Conservation (phyloP, 2,888 invertebrate species). For the Phalangium opilio region DNA sequence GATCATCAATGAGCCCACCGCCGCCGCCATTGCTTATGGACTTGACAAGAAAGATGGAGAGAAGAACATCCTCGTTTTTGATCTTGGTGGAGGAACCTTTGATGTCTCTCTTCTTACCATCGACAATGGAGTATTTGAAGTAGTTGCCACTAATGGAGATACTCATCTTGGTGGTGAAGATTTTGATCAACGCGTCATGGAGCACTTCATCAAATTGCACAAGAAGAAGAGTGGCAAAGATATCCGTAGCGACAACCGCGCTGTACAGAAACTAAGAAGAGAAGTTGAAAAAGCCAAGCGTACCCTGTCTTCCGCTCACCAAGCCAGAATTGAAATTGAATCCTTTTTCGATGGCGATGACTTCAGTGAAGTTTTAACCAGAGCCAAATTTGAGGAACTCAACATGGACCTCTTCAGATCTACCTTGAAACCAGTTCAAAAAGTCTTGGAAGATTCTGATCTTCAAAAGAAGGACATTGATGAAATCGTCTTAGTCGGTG, state of each 20-base stretch:
- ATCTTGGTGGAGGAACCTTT: conserved; percentile 98
- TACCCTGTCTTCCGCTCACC: conserved; percentile 82
- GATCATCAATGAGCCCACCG: conserved; percentile 96
- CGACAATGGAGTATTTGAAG: conserved; percentile 96
- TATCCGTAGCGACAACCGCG: conserved; percentile 78
- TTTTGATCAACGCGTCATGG: conserved; percentile 96
- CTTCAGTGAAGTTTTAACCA: conserved; percentile 91
- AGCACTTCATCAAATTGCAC: conserved; percentile 95
- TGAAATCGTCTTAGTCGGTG: conserved; percentile 97
- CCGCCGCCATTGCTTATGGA: conserved; percentile 93
- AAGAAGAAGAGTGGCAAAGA: conserved; percentile 98
- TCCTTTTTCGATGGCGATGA: conserved; percentile 96
- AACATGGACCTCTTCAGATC: conserved; percentile 72
- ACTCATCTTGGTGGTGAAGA: conserved; percentile 97
- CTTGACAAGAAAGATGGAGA: conserved; percentile 93
- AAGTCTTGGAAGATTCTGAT: conserved; percentile 95
- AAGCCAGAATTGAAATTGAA: conserved; percentile 95
- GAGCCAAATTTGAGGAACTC: conserved; percentile 96
- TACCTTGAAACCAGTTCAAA: conserved; percentile 86
- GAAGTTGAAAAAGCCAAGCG: conserved; percentile 97
- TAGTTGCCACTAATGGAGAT: conserved; percentile 79
- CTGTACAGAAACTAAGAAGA: conserved; percentile 87
- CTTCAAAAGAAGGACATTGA: conserved; percentile 96
- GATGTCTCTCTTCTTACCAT: conserved; percentile 96
- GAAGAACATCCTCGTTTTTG: conserved; percentile 96